A percentile compares a stretch with the other conserved stretches of the same genome.
These are phyloP conservation scores for Microctenopoma steveboyesi DNA, from an alignment of 2,797 vertebrate species.

Conservation along the genomic window DNA sequence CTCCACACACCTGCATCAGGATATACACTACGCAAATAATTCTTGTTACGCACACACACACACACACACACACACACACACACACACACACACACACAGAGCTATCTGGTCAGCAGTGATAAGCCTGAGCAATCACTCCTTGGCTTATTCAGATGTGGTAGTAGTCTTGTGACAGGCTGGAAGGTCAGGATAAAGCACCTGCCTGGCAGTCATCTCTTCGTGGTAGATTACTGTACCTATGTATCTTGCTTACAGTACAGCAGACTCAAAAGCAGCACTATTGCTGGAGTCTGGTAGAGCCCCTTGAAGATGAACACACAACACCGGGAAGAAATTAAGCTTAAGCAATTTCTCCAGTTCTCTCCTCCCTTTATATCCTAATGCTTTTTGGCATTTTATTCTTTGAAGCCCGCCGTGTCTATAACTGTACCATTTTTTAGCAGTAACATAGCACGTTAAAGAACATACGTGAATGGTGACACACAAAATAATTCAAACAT, in stretches of 20 bases:
- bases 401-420: too few relatives aligned
- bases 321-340: neutral
- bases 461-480: too few relatives aligned
- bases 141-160: constrained; percentile 27
- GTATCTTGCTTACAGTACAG: neutral
- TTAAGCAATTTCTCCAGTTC: neutral
- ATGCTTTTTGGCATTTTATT: too few relatives aligned
- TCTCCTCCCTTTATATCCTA: too few relatives aligned
- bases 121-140: constrained; percentile 1
- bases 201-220: constrained; percentile 21
- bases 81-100: constrained; percentile 1
- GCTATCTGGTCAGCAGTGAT: constrained; percentile 33
- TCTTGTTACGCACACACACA: constrained; percentile 4
- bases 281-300: neutral
- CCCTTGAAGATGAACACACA: neutral
- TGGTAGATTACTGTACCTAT: constrained; percentile 14
- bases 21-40: neutral
- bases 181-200: constrained; percentile 32
- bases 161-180: constrained; percentile 14
- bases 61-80: constrained; percentile 4
- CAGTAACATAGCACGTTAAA: too few relatives aligned
- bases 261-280: neutral
- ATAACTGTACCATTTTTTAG: too few relatives aligned
- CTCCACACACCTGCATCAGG: constrained; percentile 1
- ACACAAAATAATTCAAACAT: too few relatives aligned